A percentile compares a stretch with the other conserved stretches of the same genome.
These are phyloP conservation scores for Nettapus auritus DNA, from an alignment of 2,113 vertebrate genomes.

Conservation along the genomic window DNA sequence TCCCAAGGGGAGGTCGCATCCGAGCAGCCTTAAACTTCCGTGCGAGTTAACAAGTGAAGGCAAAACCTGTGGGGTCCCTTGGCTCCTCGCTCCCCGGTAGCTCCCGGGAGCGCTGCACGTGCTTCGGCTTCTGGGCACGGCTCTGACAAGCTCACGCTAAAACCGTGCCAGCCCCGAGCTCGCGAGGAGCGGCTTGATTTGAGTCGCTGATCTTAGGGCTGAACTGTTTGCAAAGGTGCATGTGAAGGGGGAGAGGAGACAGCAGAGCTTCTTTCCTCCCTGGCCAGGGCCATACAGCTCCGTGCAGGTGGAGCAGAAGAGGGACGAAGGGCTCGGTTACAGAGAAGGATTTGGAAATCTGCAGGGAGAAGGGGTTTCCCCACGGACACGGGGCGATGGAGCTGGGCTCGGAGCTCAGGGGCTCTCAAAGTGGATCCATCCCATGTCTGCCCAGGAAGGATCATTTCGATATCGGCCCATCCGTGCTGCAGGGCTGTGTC, in stretches of 20 bases:
- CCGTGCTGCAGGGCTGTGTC: not conserved
- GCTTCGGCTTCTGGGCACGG: not conserved
- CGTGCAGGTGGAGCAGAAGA: not conserved
- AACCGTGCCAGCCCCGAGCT: not conserved
- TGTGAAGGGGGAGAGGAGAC: not conserved
- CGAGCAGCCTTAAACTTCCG: not conserved
- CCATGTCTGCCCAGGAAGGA: no score
- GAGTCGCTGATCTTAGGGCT: not conserved
- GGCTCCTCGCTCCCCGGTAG: not conserved
- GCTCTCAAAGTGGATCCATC: no score
- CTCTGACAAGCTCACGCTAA: not conserved
- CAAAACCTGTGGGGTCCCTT: slow-evolving; percentile 4
- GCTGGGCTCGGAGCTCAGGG: not conserved
- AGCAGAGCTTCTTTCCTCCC: not conserved
- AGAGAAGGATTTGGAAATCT: slow-evolving; percentile 7
- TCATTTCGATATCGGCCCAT: rapidly evolving
- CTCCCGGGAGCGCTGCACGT: rapidly evolving
- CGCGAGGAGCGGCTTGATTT: not conserved
- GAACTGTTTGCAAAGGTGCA: not conserved
- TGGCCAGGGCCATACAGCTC: rapidly evolving
- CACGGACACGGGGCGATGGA: not conserved
- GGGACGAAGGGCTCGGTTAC: not conserved
- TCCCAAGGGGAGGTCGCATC: not conserved
- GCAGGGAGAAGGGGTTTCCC: not conserved
- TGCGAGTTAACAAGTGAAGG: not conserved